Evolutionary conservation across 2,113 vertebrate genomes (phyloP), one percentile per base, ranked within the genome.

Genomic region (Lepus europaeus): DNA sequence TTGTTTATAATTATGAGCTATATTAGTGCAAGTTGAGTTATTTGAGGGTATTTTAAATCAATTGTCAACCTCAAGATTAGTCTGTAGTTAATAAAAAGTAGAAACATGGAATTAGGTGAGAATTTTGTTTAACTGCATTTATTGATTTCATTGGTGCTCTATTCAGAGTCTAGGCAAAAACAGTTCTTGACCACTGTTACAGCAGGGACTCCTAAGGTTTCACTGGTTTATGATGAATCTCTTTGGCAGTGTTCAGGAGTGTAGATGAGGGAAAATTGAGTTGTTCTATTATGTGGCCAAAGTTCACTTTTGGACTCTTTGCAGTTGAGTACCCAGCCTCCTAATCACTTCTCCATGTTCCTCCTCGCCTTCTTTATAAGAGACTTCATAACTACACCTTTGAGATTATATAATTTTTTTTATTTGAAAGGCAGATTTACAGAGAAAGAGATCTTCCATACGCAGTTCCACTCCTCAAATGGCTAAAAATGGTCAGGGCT

Each of bases 11-110:
- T 68, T 69, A 85, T 88, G 31, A 82, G 10, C 64, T 88, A 0
- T 87, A 56, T 86, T 95, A 49, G 89, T 53, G 36, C 39, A 5
- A 88, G 9, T 86, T 83, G 64, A 66, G 29, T 84, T 95, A 29
- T 20, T 93, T 89, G 39, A 90, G 66, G 76, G n/a, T 61, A 70
- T 45, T 81, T 76, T 80, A 74, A 76, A 74, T 79, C 31, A 73
- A 5, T 80, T 87, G 14, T 87, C 89, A 68, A 74, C 25, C 16
- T 78, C 27, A 68, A 45, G 17, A 29, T 83, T 17, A 69, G 25
- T 61, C 25, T 69, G 0, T 72, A 2, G 1, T 78, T 82, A 59
- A 59, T 17, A 14, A 59, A 59, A 16, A 19, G 25, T 51, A 6
- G 23, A 64, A 78, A 61, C 31, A 29, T 53, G 29, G 17, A 85